Evolutionary conservation across 64 coral and sea anemone genomes (phyloP).

Genomic region (Orbicella faveolata): DNA sequence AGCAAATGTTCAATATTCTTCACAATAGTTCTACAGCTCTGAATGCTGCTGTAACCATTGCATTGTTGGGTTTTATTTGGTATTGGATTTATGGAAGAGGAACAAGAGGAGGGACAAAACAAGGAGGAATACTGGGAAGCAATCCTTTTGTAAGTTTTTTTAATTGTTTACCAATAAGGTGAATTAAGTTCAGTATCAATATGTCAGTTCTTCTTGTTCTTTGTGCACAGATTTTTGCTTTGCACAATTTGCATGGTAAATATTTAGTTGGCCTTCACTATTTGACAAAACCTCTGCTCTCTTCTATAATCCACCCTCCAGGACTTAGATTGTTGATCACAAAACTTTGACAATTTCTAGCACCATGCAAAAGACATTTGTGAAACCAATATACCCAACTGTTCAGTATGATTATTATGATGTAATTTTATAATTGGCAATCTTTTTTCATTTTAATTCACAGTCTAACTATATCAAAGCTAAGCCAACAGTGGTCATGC

Average conservation of each 20-base stretch:
- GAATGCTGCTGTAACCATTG: constrained; percentile 68
- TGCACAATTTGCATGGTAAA: too few relatives aligned
- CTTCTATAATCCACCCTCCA: too few relatives aligned
- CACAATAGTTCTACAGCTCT: constrained; percentile 60
- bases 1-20: neutral
- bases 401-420: neutral
- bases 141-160: constrained; percentile 94
- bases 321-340: too few relatives aligned
- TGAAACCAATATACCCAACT: too few relatives aligned
- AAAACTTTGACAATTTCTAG: too few relatives aligned
- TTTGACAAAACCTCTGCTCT: too few relatives aligned
- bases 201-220: too few relatives aligned
- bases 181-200: too few relatives aligned
- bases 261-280: too few relatives aligned
- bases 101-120: constrained; percentile 37
- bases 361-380: too few relatives aligned
- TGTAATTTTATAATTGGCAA: neutral
- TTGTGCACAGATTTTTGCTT: too few relatives aligned
- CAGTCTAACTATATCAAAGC: constrained; percentile 94
- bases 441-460: neutral
- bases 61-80: constrained; percentile 75
- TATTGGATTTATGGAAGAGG: constrained; percentile 64
- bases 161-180: too few relatives aligned
- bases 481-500: constrained; percentile 90
- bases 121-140: constrained; percentile 70